These are phyloP conservation scores for Lissocephala sabroskyi DNA, from an alignment of 2,888 invertebrate genomes.

Conservation along the genomic window DNA sequence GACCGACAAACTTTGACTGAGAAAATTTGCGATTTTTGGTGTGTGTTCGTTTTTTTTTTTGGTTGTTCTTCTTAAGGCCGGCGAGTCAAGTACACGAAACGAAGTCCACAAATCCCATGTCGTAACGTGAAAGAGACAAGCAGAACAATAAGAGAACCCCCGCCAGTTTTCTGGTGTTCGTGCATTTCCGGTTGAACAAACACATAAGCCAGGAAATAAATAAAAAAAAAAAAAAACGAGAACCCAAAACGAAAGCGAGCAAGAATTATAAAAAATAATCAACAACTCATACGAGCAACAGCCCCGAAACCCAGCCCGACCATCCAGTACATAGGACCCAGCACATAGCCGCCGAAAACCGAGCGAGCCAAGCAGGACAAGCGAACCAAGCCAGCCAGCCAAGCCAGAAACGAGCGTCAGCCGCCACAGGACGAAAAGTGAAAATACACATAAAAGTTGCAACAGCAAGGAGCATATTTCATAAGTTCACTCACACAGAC, in stretches of 20 bases:
- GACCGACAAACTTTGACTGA: conserved; percentile 4
- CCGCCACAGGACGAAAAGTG: conserved; percentile 49
- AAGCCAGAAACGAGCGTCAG: conserved; percentile 15
- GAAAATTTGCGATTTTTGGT: conserved; percentile 43
- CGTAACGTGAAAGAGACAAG: conserved; percentile 22
- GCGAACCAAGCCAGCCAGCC: background rate
- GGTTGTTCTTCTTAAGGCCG: conserved; percentile 24
- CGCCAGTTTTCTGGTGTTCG: conserved; percentile 59
- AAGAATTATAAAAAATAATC: conserved; percentile 12
- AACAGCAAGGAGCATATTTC: conserved; percentile 54
- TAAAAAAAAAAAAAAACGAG: no score
- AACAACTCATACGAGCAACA: conserved; percentile 24
- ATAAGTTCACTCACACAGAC: conserved; percentile 37
- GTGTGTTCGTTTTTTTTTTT: background rate
- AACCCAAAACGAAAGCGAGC: conserved; percentile 31
- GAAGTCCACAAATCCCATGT: conserved; percentile 3
- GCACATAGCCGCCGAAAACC: conserved; percentile 17
- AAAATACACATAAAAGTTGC: conserved; percentile 52
- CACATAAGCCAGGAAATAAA: no score
- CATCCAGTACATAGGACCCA: conserved; percentile 9
- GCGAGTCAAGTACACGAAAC: conserved; percentile 31
- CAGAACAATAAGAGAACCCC: conserved; percentile 37
- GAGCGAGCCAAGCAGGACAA: conserved; percentile 11
- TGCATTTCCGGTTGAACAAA: conserved; percentile 70
- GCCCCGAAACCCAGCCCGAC: conserved; percentile 4